Evolutionary conservation across 2,113 vertebrate genomes (phyloP).

Genomic region (Strix aluco): DNA sequence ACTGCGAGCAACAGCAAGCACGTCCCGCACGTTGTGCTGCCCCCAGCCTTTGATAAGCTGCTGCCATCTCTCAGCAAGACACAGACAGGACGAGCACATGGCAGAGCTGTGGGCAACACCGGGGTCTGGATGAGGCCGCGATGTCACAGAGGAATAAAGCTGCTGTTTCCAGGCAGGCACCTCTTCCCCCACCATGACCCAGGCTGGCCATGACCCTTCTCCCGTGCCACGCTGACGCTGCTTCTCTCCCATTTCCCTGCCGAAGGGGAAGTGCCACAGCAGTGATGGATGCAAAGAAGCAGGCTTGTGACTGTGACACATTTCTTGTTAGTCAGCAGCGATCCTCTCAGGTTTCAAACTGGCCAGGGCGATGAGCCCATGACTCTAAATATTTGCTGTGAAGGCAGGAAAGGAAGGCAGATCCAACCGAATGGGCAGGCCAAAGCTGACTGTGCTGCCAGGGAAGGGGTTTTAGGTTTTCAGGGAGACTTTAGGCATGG

Average conservation of each 20-base stretch:
- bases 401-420: background rate
- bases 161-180: background rate
- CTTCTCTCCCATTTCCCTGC: background rate
- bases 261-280: background rate
- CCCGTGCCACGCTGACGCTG: fast-evolving
- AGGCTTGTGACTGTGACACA: background rate
- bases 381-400: background rate
- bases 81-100: fast-evolving
- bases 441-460: background rate
- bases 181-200: background rate
- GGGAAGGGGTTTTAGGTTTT: background rate
- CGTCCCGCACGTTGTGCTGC: fast-evolving
- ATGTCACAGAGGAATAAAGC: background rate
- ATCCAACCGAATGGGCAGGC: background rate
- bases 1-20: background rate
- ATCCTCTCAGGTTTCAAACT: background rate
- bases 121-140: background rate
- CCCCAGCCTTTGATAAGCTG: background rate
- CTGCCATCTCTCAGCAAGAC: background rate
- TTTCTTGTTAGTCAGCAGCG: background rate
- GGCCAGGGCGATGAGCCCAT: background rate
- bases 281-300: background rate
- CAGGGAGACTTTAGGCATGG: background rate
- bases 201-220: background rate
- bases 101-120: background rate